Percentiles rank a stretch among this genome's conserved stretches.
phyloP scores from a whole-genome alignment of 2,888 invertebrate species.

The Rapana venosa region DNA sequence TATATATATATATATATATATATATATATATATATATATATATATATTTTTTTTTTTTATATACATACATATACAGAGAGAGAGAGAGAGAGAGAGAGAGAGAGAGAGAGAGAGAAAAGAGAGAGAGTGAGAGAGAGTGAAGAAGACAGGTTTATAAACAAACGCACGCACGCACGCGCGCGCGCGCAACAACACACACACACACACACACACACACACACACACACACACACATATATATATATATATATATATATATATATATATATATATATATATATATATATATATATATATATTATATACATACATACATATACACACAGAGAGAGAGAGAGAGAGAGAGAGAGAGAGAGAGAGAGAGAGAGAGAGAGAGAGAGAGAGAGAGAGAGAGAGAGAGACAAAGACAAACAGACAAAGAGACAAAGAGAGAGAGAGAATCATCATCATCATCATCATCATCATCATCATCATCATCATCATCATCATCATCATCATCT shows the following conservation, averaged over 20 bases:
- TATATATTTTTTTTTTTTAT: too few species aligned
- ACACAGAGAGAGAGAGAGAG: too few species aligned
- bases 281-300: slow-evolving; percentile 7
- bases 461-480: too few species aligned
- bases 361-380: not conserved
- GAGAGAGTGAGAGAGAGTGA: not conserved
- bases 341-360: not conserved
- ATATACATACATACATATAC: not conserved
- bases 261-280: slow-evolving; percentile 38
- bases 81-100: not conserved
- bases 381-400: too few species aligned
- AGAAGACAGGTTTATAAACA: not conserved
- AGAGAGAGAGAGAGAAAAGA: not conserved
- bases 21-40: too few species aligned
- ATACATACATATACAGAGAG: too few species aligned
- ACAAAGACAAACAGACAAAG: too few species aligned
- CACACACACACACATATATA: slow-evolving; percentile 12
- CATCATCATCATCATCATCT: too few species aligned
- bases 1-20: too few species aligned
- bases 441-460: too few species aligned
- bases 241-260: slow-evolving; percentile 20
- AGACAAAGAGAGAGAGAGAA: too few species aligned
- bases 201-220: not conserved
- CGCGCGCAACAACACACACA: not conserved
- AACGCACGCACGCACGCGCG: too few species aligned